Conservation (phyloP, 1,140 invertebrate genomes). For the Ips nitidus region DNA sequence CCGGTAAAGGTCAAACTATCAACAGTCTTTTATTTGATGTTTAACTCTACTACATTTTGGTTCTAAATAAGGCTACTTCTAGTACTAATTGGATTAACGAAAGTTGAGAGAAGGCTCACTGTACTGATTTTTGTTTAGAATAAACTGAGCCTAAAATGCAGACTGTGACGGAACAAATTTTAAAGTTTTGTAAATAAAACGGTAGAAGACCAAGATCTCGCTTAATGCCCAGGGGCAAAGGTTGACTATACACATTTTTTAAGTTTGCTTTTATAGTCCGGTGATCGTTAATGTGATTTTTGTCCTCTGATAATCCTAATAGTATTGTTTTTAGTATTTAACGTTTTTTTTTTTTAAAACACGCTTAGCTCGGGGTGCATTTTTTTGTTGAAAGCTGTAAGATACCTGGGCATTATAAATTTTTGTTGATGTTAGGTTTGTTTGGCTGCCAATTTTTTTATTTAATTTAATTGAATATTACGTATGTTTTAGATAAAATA, state of each 20-base stretch:
- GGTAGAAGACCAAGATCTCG: background rate
- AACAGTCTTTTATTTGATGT: background rate
- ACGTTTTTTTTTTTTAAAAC: background rate
- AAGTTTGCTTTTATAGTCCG: background rate
- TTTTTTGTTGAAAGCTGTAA: background rate
- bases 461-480: constrained; percentile 3
- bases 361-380: background rate
- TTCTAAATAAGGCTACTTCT: background rate
- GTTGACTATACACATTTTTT: no score
- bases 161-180: background rate
- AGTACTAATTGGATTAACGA: background rate
- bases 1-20: background rate
- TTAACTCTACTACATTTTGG: background rate
- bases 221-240: background rate
- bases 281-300: background rate
- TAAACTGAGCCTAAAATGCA: background rate
- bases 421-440: constrained; percentile 25
- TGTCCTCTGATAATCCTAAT: background rate
- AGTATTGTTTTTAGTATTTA: background rate
- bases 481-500: background rate
- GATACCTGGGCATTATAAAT: constrained; percentile 21
- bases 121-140: background rate
- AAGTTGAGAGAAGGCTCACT: background rate
- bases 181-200: background rate
- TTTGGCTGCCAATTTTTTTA: constrained; percentile 17